phyloP scores from a whole-genome alignment of 2,797 vertebrate species.

The Chiloscyllium punctatum region DNA sequence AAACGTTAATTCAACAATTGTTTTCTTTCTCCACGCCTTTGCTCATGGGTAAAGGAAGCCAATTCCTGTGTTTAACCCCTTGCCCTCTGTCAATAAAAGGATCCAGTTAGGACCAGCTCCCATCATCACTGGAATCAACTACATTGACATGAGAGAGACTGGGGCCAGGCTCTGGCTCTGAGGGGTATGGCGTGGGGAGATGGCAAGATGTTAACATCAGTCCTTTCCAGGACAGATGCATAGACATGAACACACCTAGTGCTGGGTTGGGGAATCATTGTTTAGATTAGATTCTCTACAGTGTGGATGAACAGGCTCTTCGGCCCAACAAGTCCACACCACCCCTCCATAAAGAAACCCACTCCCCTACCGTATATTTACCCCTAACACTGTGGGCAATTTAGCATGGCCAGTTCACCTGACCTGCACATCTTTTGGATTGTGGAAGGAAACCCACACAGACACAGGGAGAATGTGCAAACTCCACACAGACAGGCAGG shows the following conservation, averaged over 20 bases:
- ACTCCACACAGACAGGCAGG: too few relatives aligned
- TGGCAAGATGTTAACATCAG: background rate
- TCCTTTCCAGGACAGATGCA: background rate
- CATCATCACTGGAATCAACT: background rate
- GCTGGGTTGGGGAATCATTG: background rate
- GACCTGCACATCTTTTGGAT: too few relatives aligned
- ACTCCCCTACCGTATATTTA: too few relatives aligned
- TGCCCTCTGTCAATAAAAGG: background rate
- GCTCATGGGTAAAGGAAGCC: background rate
- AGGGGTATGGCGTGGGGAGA: background rate
- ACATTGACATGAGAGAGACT: background rate
- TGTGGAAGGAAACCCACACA: too few relatives aligned
- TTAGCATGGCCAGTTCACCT: too few relatives aligned
- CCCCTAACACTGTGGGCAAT: too few relatives aligned
- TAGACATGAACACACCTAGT: background rate
- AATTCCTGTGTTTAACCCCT: background rate
- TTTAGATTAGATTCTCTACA: too few relatives aligned
- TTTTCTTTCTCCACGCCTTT: background rate
- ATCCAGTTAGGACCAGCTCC: background rate
- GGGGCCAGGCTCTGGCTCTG: background rate
- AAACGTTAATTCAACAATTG: background rate
- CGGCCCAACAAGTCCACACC: too few relatives aligned
- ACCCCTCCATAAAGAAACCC: too few relatives aligned
- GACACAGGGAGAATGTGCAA: too few relatives aligned
- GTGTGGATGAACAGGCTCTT: too few relatives aligned